phyloP scores from a whole-genome alignment of 2,888 invertebrate species.

The Thera britannica region DNA sequence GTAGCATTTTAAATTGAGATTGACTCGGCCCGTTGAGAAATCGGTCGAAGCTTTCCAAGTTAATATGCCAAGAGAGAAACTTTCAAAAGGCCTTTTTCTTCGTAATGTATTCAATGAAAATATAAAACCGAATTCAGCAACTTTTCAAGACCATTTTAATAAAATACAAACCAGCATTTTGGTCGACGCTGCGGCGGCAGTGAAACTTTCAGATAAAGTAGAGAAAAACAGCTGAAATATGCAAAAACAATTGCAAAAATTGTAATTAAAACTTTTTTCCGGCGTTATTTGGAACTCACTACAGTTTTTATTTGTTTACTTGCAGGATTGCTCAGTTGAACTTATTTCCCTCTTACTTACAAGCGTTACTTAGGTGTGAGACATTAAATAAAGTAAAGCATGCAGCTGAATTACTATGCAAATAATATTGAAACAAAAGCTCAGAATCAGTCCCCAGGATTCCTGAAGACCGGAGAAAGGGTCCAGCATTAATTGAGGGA shows the following conservation, averaged over 20 bases:
- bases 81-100: not conserved
- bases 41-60: too few relatives aligned
- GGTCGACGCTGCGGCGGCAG: too few relatives aligned
- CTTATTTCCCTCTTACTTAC: too few relatives aligned
- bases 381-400: too few relatives aligned
- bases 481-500: slow-evolving; percentile 34
- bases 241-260: not conserved
- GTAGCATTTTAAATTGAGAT: too few relatives aligned
- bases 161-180: not conserved
- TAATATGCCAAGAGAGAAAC: too few relatives aligned
- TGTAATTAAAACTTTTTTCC: not conserved
- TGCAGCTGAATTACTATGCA: too few relatives aligned
- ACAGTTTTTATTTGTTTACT: not conserved
- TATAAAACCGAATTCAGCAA: not conserved
- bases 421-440: too few relatives aligned
- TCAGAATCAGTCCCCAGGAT: slow-evolving; percentile 11
- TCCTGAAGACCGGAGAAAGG: slow-evolving; percentile 33
- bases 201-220: not conserved
- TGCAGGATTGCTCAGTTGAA: too few relatives aligned
- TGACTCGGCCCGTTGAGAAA: too few relatives aligned
- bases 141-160: not conserved
- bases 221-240: not conserved
- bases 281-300: not conserved
- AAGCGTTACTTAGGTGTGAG: too few relatives aligned
- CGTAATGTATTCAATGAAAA: not conserved